These are phyloP conservation scores for Heterodera carotae DNA, from an alignment of 1,140 invertebrate species.

Conservation along the genomic window DNA sequence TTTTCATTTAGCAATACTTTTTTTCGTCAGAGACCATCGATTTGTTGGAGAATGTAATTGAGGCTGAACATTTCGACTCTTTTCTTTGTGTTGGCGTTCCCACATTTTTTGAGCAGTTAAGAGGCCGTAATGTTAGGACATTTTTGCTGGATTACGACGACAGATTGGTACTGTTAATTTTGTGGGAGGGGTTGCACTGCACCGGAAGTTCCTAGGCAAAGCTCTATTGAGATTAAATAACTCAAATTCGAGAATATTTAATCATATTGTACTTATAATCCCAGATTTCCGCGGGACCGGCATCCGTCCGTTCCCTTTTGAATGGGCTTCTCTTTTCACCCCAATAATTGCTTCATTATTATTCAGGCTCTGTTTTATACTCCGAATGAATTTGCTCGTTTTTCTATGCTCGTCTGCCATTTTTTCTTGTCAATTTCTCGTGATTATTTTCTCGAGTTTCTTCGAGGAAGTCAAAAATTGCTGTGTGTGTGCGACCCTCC, in stretches of 20 bases:
- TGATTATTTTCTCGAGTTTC: conserved; percentile 31
- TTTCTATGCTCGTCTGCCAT: conserved; percentile 36
- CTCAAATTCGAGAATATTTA: too few species aligned
- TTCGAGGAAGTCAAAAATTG: conserved; percentile 16
- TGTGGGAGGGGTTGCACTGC: too few species aligned
- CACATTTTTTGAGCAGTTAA: conserved; percentile 30
- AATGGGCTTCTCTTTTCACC: conserved; percentile 20
- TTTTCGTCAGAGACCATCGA: conserved; percentile 17
- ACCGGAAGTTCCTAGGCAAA: too few species aligned
- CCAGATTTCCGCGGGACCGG: too few species aligned
- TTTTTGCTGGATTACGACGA: conserved; percentile 39
- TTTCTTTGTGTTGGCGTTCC: conserved; percentile 38
- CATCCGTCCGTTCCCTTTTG: too few species aligned
- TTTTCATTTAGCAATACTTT: conserved; percentile 20
- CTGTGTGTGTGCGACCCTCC: conserved; percentile 37
- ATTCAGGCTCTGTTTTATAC: conserved; percentile 34
- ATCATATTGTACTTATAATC: neutral
- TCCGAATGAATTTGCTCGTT: conserved; percentile 37
- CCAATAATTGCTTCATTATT: neutral
- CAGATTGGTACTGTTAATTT: conserved; percentile 40
- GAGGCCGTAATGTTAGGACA: neutral
- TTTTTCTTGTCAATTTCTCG: conserved; percentile 25
- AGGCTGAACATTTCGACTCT: conserved; percentile 26
- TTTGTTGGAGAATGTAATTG: conserved; percentile 4
- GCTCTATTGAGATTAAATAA: too few species aligned